phyloP scores from a whole-genome alignment of 1,140 invertebrate species.

The Macrotrachela quadricornifera region DNA sequence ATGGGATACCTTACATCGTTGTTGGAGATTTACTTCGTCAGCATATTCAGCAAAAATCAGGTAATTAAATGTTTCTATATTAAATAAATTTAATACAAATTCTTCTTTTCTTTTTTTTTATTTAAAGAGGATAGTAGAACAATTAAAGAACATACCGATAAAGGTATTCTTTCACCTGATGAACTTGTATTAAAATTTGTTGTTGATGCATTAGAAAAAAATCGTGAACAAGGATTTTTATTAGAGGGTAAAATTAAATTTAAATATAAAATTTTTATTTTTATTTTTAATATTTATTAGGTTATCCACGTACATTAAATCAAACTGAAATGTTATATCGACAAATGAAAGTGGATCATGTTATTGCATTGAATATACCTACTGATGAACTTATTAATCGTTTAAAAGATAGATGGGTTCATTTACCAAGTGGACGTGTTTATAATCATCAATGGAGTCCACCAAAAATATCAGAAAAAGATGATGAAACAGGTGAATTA shows the following conservation, averaged over 20 bases:
- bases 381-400: conserved; percentile 62
- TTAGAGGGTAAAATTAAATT: too few species aligned
- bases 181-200: conserved; percentile 62
- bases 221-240: conserved; percentile 12
- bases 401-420: conserved; percentile 61
- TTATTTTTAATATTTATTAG: conserved; percentile 60
- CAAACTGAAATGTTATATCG: conserved; percentile 51
- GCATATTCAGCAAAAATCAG: conserved; percentile 52
- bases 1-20: conserved; percentile 63
- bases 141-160: conserved; percentile 52
- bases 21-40: conserved; percentile 69
- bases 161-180: conserved; percentile 67
- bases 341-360: conserved; percentile 48
- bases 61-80: conserved; percentile 28
- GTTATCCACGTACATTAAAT: conserved; percentile 64
- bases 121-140: conserved; percentile 41
- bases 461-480: conserved; percentile 50
- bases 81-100: not conserved
- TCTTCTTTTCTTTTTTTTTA: not conserved
- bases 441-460: conserved; percentile 83
- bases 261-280: too few species aligned
- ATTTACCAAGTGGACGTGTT: conserved; percentile 63
- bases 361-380: conserved; percentile 68
- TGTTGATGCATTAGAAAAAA: conserved; percentile 45
- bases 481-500: conserved; percentile 72